Evolutionary conservation across 2,797 vertebrate genomes (phyloP).

Genomic region (Chaetodon trifasciatus): DNA sequence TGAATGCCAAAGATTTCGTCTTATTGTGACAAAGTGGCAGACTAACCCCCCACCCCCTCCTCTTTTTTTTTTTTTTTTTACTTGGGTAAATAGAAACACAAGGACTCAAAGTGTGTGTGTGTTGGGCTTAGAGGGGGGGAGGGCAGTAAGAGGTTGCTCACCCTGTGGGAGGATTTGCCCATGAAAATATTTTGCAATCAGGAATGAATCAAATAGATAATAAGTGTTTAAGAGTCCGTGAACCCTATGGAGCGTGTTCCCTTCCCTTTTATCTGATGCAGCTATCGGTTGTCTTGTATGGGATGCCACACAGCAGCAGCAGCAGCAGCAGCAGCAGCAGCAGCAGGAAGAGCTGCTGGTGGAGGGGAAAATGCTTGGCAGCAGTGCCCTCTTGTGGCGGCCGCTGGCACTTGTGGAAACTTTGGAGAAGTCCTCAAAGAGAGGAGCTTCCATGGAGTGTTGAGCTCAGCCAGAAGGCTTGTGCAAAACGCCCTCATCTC

Average conservation of each 20-base stretch:
- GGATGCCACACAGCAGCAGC: conserved; percentile 76
- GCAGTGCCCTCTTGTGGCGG: conserved; percentile 87
- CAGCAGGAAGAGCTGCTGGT: conserved; percentile 21
- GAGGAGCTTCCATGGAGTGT: background rate
- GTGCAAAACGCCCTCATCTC: background rate
- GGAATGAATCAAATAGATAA: conserved; percentile 87
- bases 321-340: conserved; percentile 62
- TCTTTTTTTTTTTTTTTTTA: conserved; percentile 37
- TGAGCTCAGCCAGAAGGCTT: background rate
- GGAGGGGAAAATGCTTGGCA: conserved; percentile 78
- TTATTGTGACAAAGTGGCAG: conserved; percentile 61
- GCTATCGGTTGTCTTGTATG: conserved; percentile 77
- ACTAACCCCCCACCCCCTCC: conserved; percentile 55
- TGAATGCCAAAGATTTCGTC: conserved; percentile 58
- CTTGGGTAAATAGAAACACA: conserved; percentile 77
- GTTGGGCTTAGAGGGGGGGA: conserved; percentile 12
- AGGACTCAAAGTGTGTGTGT: conserved; percentile 67
- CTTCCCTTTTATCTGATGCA: conserved; percentile 79
- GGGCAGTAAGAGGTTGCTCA: conserved; percentile 56
- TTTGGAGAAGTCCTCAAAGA: conserved; percentile 49
- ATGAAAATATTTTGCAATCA: conserved; percentile 86
- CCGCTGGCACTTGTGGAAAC: conserved; percentile 31
- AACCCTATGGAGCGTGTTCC: conserved; percentile 80
- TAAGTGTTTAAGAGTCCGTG: conserved; percentile 86
- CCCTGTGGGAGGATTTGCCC: conserved; percentile 84